These are phyloP conservation scores for Butorides virescens DNA, from an alignment of 2,113 vertebrate species.

Conservation along the genomic window DNA sequence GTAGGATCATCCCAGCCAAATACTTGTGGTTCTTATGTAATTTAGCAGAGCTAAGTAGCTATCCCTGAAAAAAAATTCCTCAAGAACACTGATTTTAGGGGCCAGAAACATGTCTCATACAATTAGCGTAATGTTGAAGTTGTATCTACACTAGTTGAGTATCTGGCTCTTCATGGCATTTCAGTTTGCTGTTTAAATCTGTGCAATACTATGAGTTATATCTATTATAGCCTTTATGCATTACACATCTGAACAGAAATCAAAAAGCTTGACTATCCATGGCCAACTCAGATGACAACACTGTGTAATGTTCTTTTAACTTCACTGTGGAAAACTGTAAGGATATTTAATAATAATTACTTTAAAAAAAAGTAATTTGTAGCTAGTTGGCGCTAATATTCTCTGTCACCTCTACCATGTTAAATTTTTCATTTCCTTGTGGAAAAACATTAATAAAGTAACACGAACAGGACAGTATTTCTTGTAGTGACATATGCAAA, in stretches of 20 bases:
- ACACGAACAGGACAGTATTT: not conserved
- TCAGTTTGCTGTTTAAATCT: not conserved
- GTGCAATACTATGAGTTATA: not conserved
- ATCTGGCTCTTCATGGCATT: not conserved
- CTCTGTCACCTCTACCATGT: not conserved
- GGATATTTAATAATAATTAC: slow-evolving; percentile 16
- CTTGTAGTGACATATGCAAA: slow-evolving; percentile 24
- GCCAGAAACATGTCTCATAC: not conserved
- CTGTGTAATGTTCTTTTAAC: not conserved
- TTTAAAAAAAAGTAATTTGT: slow-evolving; percentile 4
- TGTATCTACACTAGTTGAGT: not conserved
- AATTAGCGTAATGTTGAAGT: not conserved
- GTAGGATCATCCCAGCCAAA: not conserved
- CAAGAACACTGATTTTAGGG: not conserved
- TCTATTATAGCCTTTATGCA: not conserved
- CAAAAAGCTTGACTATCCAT: not conserved
- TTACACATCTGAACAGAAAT: not conserved
- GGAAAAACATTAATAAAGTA: slow-evolving; percentile 46
- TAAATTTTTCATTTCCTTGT: slow-evolving; percentile 53
- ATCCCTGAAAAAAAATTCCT: not conserved
- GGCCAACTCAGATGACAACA: not conserved
- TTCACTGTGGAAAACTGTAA: not conserved
- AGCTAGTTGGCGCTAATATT: not conserved
- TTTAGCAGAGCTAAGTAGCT: slow-evolving; percentile 1
- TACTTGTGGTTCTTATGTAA: not conserved